Percentiles rank a stretch among this genome's conserved stretches.
These are phyloP conservation scores for Saccopteryx leptura DNA, from an alignment of 2,113 vertebrate genomes.

Conservation along the genomic window DNA sequence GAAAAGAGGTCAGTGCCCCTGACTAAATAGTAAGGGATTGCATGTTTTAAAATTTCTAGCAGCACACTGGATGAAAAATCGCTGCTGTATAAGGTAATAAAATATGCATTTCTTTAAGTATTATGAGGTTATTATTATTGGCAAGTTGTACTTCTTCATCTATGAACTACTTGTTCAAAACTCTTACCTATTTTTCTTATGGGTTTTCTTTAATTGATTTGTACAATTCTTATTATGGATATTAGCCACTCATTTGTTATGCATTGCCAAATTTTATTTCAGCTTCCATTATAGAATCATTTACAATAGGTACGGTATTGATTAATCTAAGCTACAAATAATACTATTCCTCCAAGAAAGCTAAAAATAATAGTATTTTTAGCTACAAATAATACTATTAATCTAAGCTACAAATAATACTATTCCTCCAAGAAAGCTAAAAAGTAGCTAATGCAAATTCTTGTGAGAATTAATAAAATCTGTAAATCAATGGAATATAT, in stretches of 20 bases:
- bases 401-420: not conserved
- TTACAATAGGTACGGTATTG: not conserved
- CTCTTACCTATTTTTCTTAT: conserved; percentile 15
- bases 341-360: conserved; percentile 7
- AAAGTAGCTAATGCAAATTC: conserved; percentile 34
- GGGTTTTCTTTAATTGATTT: not conserved
- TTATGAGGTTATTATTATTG: conserved; percentile 42
- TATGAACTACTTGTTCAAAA: conserved; percentile 40
- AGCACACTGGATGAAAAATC: too few species aligned
- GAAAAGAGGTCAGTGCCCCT: too few species aligned
- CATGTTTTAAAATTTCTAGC: too few species aligned
- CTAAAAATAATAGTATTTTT: not conserved
- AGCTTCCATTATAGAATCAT: conserved; percentile 17
- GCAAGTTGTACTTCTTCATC: conserved; percentile 27
- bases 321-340: conserved; percentile 49
- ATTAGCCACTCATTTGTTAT: conserved; percentile 12
- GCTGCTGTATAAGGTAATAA: not conserved
- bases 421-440: conserved; percentile 26
- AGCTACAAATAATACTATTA: not conserved
- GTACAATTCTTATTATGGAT: not conserved
- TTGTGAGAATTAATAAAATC: conserved; percentile 64
- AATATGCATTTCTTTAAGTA: conserved; percentile 43
- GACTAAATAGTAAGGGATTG: too few species aligned
- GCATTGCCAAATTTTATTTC: conserved; percentile 12
- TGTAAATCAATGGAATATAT: conserved; percentile 15